Evolutionary conservation across 2,113 vertebrate species (phyloP).

Genomic region (Oxyruncus cristatus): DNA sequence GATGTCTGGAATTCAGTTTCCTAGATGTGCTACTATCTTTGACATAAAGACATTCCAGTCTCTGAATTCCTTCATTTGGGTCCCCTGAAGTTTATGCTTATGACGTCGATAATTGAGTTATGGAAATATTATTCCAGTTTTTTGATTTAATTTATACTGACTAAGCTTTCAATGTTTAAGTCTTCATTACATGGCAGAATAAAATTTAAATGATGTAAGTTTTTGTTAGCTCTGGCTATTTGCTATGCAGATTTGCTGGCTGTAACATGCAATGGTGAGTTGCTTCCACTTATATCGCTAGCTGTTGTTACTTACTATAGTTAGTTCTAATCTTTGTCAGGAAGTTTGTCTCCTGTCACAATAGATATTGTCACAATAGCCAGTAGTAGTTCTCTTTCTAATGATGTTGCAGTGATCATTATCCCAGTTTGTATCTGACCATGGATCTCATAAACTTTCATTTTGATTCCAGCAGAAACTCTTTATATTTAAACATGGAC

Average conservation of each 20-base stretch:
- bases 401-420: not conserved
- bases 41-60: not conserved
- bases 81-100: not conserved
- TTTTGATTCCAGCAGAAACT: not conserved
- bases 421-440: not conserved
- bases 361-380: not conserved
- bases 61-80: not conserved
- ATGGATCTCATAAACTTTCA: not conserved
- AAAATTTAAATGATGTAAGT: not conserved
- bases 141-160: not conserved
- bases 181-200: not conserved
- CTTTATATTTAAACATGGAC: not conserved
- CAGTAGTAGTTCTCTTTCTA: not conserved
- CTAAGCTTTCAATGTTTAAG: not conserved
- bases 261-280: not conserved
- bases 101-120: not conserved
- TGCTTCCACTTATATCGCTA: not conserved
- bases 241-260: rapidly evolving
- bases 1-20: not conserved
- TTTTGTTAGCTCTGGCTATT: not conserved
- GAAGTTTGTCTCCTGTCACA: not conserved
- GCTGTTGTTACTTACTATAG: not conserved
- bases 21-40: not conserved
- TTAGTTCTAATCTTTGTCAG: not conserved
- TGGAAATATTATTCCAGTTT: not conserved